A percentile compares a stretch with the other conserved stretches of the same genome.
Conservation (phyloP, 2,888 invertebrate genomes). For the Ornithoptera alexandrae region DNA sequence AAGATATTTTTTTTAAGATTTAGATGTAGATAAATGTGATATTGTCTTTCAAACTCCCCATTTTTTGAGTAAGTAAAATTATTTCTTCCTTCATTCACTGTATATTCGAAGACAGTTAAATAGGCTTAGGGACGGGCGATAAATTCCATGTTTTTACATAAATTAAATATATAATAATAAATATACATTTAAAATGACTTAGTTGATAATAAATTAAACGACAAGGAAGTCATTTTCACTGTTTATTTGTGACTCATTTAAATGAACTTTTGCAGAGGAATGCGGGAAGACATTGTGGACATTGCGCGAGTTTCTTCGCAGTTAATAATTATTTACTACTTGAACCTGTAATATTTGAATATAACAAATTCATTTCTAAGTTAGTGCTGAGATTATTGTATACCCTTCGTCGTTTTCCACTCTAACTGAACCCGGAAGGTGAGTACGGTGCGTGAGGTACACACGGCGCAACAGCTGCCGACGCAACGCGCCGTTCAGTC, state of each 20-base stretch:
- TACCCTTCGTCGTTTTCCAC: slow-evolving; percentile 10
- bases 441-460: slow-evolving; percentile 31
- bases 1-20: too few relatives aligned
- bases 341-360: not conserved
- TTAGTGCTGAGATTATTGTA: not conserved
- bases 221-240: slow-evolving; percentile 15
- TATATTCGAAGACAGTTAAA: not conserved
- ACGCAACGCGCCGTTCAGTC: slow-evolving; percentile 22
- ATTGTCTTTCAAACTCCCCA: too few relatives aligned
- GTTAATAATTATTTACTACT: not conserved
- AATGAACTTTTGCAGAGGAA: slow-evolving; percentile 7
- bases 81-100: not conserved
- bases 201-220: not conserved
- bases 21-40: too few relatives aligned
- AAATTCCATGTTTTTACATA: not conserved
- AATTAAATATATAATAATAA: not conserved
- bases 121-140: not conserved
- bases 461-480: slow-evolving; percentile 29
- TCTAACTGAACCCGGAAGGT: slow-evolving; percentile 36
- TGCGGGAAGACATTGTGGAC: slow-evolving; percentile 2
- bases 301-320: not conserved
- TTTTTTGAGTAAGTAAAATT: not conserved
- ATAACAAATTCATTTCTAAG: not conserved
- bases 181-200: slow-evolving; percentile 1
- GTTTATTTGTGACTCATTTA: slow-evolving; percentile 6